Percentiles rank a stretch among this genome's conserved stretches.
Evolutionary conservation across 2,888 invertebrate species (phyloP).

Genomic region (Nebria salina): DNA sequence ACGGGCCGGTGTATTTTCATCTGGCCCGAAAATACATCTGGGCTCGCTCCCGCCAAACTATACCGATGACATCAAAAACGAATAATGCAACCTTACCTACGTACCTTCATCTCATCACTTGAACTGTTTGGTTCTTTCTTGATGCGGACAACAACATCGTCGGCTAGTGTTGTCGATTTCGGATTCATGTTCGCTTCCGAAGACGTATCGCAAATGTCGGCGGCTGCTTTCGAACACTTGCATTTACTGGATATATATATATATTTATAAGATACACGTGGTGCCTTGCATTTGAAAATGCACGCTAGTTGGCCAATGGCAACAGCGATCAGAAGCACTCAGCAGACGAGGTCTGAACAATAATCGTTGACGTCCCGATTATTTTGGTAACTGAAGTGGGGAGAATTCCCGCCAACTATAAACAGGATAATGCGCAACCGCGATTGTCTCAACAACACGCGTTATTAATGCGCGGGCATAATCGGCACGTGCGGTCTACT

Average conservation of each 20-base stretch:
- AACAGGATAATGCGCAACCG: slow-evolving; percentile 50
- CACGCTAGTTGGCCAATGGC: background rate
- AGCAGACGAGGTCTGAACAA: slow-evolving; percentile 43
- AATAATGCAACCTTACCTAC: slow-evolving; percentile 34
- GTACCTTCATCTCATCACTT: slow-evolving; percentile 78
- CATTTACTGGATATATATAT: background rate
- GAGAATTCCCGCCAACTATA: slow-evolving; percentile 58
- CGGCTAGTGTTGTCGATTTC: slow-evolving; percentile 54
- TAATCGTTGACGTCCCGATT: slow-evolving; percentile 53
- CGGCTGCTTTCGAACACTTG: slow-evolving; percentile 2
- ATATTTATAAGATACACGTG: slow-evolving; percentile 9
- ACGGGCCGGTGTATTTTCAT: slow-evolving; percentile 43
- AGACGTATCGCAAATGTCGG: slow-evolving; percentile 19
- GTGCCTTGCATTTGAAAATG: slow-evolving; percentile 9
- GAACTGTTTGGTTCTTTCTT: slow-evolving; percentile 68
- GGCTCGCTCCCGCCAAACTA: slow-evolving; percentile 16
- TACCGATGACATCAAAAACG: slow-evolving; percentile 11
- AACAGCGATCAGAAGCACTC: slow-evolving; percentile 20
- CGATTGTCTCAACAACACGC: slow-evolving; percentile 47
- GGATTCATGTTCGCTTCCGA: slow-evolving; percentile 22
- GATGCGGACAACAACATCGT: slow-evolving; percentile 60
- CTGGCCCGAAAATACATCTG: slow-evolving; percentile 35
- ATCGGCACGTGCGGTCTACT: slow-evolving; percentile 18
- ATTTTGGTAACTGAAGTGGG: slow-evolving; percentile 60
- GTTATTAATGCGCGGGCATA: slow-evolving; percentile 3